These are phyloP conservation scores for Brachymystax lenok DNA, from an alignment of 2,797 vertebrate genomes.

Conservation along the genomic window DNA sequence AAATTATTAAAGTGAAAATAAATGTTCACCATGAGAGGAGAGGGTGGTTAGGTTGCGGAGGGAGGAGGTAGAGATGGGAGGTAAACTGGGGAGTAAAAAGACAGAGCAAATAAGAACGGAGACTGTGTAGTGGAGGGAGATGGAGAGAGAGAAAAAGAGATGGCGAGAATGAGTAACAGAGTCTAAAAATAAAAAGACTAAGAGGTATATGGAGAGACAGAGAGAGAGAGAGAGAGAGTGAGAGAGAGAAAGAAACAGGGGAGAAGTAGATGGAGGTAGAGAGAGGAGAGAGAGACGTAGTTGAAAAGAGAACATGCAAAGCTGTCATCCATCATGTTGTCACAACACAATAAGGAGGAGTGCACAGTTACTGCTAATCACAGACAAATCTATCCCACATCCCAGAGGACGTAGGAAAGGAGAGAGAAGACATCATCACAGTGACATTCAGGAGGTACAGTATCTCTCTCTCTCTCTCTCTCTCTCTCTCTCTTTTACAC, in stretches of 20 bases:
- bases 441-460: background rate
- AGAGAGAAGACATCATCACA: background rate
- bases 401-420: background rate
- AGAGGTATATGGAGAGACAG: background rate
- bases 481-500: background rate
- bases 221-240: background rate
- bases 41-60: background rate
- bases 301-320: background rate
- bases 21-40: conserved; percentile 14
- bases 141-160: background rate
- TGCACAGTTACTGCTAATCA: background rate
- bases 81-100: background rate
- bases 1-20: conserved; percentile 35
- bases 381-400: background rate
- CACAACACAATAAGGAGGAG: background rate
- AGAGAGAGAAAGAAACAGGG: background rate
- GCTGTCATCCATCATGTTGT: background rate
- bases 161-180: background rate
- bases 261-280: background rate
- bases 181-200: background rate
- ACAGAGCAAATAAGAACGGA: background rate
- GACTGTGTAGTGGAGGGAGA: background rate
- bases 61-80: background rate
- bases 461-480: no score
- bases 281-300: background rate